Conservation (phyloP, 2,797 vertebrate genomes). For the Alca torda region DNA sequence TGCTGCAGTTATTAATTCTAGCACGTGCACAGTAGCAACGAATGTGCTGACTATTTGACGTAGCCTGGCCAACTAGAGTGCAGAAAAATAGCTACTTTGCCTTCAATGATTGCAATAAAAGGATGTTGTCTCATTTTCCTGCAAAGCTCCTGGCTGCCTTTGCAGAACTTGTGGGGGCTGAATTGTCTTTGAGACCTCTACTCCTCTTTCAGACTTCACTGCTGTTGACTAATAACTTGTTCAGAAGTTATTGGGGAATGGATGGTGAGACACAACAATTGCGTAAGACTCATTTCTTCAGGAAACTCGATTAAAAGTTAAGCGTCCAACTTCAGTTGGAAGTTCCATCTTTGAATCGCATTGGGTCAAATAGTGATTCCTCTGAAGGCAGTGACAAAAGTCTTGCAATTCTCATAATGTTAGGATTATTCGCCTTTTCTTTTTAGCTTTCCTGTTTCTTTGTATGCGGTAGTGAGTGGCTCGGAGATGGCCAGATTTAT, state of each 20-base stretch:
- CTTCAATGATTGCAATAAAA: neutral
- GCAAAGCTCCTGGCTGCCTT: neutral
- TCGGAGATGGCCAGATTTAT: neutral
- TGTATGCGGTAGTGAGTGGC: neutral
- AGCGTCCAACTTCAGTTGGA: neutral
- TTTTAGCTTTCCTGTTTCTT: neutral
- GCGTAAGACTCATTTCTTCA: neutral
- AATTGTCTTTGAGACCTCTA: slow-evolving; percentile 6
- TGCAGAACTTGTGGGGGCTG: neutral
- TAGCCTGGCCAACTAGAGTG: neutral
- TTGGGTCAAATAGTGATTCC: neutral
- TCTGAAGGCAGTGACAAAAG: neutral
- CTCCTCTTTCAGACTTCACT: slow-evolving; percentile 1
- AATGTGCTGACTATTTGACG: accelerated
- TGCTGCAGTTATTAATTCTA: neutral
- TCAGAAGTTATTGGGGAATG: slow-evolving; percentile 36
- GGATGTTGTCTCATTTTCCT: neutral
- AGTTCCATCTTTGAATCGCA: neutral
- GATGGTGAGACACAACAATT: slow-evolving; percentile 23
- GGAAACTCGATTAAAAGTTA: neutral
- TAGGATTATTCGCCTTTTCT: neutral
- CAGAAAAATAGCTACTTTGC: neutral
- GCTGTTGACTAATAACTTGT: slow-evolving; percentile 38
- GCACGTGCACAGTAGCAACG: neutral
- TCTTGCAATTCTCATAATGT: neutral